A percentile compares a stretch with the other conserved stretches of the same genome.
phyloP scores from a whole-genome alignment of 2,797 vertebrate species.

The Carcharodon carcharias region DNA sequence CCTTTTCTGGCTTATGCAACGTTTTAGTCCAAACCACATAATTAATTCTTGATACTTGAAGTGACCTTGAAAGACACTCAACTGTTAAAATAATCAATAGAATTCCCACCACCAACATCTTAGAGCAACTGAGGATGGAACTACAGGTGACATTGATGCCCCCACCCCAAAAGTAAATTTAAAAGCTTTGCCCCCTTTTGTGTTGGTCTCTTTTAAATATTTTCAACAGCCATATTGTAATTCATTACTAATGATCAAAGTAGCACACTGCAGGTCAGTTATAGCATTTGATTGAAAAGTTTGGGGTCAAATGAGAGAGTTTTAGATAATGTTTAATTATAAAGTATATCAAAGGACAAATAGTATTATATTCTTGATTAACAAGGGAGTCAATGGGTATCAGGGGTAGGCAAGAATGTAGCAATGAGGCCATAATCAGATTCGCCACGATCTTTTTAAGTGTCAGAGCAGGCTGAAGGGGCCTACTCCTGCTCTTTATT shows the following conservation, averaged over 20 bases:
- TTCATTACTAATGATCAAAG: background rate
- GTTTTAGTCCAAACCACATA: background rate
- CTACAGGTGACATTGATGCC: too few species aligned
- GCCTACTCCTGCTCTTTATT: too few species aligned
- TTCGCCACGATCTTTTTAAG: too few species aligned
- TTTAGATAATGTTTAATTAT: too few species aligned
- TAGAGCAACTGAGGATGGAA: too few species aligned
- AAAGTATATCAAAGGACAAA: too few species aligned
- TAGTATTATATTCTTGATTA: too few species aligned
- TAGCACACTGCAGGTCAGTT: background rate
- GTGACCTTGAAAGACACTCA: background rate
- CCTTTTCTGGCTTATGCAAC: background rate
- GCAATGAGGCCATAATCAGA: too few species aligned
- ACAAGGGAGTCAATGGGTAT: too few species aligned
- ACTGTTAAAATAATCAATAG: background rate
- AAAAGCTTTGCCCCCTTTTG: background rate
- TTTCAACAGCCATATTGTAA: background rate
- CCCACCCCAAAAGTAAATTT: too few species aligned
- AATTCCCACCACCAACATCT: background rate
- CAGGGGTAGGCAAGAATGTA: too few species aligned
- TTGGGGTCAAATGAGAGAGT: background rate
- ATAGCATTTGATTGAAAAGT: background rate
- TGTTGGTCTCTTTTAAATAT: background rate
- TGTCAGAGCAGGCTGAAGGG: too few species aligned
- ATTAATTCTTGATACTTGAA: background rate